Conservation (phyloP, 2,888 invertebrate genomes). For the Actias luna region DNA sequence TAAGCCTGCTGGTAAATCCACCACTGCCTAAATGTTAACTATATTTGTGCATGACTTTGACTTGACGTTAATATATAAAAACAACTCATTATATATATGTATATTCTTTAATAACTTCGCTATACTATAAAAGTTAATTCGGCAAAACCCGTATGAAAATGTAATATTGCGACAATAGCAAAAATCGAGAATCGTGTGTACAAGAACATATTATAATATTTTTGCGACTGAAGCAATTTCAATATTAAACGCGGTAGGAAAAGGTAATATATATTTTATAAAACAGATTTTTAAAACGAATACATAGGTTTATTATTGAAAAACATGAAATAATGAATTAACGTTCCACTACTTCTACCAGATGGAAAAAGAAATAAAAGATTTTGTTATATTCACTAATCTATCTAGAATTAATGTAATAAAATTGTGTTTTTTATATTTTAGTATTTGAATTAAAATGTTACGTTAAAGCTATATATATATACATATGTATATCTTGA, state of each 20-base stretch:
- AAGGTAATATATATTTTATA: background rate
- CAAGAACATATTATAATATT: conserved; percentile 1
- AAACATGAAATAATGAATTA: background rate
- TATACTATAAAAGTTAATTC: background rate
- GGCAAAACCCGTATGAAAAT: background rate
- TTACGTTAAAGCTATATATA: no score
- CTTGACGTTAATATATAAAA: background rate
- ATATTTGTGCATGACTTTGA: background rate
- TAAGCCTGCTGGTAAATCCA: no score
- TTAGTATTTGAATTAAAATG: no score
- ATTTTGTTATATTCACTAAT: background rate
- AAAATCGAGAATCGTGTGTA: background rate
- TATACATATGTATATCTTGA: no score
- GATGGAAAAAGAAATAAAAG: background rate
- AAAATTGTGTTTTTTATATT: background rate
- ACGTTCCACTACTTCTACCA: background rate
- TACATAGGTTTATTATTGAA: background rate
- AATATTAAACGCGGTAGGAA: background rate
- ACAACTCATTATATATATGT: background rate
- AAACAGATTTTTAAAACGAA: background rate
- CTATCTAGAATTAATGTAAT: background rate
- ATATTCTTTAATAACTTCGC: background rate
- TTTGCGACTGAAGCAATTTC: background rate
- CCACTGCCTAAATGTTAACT: background rate
- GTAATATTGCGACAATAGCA: background rate